Evolutionary conservation across 37 sponge, comb jelly and placozoan species (phyloP).

Genomic region (Aplysina aerophoba): DNA sequence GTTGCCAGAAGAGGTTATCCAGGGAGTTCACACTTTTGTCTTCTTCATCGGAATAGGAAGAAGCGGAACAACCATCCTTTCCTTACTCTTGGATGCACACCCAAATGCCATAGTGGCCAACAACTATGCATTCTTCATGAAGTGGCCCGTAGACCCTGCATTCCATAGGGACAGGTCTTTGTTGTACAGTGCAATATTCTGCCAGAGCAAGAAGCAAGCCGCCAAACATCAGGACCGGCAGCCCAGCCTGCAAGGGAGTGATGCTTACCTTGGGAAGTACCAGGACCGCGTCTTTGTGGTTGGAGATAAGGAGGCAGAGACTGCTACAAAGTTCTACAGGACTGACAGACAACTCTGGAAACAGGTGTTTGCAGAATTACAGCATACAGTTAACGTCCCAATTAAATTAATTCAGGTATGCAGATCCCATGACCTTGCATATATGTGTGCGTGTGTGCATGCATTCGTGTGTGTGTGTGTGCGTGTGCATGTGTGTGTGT

Average conservation of each 20-base stretch:
- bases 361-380: neutral
- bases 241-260: neutral
- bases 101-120: neutral
- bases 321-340: neutral
- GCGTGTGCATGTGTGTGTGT: no score
- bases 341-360: neutral
- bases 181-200: neutral
- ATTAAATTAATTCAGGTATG: neutral
- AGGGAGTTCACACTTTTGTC: neutral
- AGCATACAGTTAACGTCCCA: neutral
- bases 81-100: neutral
- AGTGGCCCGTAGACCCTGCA: neutral
- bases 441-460: constrained; percentile 1
- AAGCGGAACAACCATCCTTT: neutral
- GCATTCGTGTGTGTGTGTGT: neutral
- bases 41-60: neutral
- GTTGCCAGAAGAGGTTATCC: neutral
- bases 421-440: no score
- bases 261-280: neutral
- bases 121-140: neutral
- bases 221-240: no score
- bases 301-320: constrained; percentile 5
- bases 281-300: neutral
- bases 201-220: neutral
- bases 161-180: neutral